phyloP scores from a whole-genome alignment of 2,113 vertebrate genomes.

The Lota lota region DNA sequence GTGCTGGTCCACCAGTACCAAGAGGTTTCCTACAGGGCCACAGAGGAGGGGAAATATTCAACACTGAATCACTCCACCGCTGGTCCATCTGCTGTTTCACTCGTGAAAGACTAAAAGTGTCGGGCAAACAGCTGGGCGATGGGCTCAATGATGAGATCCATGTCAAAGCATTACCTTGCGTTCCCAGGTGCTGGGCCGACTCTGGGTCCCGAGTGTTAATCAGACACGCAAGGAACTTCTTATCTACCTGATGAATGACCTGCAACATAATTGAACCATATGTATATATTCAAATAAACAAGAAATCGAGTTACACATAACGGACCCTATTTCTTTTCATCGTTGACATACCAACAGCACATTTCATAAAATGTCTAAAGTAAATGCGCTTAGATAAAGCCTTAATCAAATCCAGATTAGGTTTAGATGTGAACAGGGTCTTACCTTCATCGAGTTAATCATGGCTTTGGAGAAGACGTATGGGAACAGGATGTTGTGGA shows the following conservation, averaged over 20 bases:
- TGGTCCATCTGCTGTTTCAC: background rate
- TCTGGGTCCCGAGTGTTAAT: constrained; percentile 78
- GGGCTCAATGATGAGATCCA: no score
- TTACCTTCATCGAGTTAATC: constrained; percentile 92
- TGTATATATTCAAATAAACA: background rate
- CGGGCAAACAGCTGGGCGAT: background rate
- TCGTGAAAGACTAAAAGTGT: background rate
- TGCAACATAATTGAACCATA: constrained; percentile 52
- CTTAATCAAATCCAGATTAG: background rate
- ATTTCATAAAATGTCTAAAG: no score
- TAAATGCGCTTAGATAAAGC: background rate
- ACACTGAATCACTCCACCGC: background rate
- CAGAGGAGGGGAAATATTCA: background rate
- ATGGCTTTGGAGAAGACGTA: constrained; percentile 96
- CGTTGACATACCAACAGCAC: no score
- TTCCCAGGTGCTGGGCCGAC: constrained; percentile 25
- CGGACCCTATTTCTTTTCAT: background rate
- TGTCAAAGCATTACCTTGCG: constrained; percentile 51
- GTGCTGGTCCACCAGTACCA: constrained; percentile 95
- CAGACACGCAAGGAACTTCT: constrained; percentile 97
- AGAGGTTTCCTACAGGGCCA: constrained; percentile 77
- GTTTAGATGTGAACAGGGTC: background rate
- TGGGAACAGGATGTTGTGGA: constrained; percentile 91
- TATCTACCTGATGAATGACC: constrained; percentile 97
- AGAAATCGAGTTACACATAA: background rate